Conservation (phyloP, 2,113 vertebrate genomes). For the Hystrix cristata region DNA sequence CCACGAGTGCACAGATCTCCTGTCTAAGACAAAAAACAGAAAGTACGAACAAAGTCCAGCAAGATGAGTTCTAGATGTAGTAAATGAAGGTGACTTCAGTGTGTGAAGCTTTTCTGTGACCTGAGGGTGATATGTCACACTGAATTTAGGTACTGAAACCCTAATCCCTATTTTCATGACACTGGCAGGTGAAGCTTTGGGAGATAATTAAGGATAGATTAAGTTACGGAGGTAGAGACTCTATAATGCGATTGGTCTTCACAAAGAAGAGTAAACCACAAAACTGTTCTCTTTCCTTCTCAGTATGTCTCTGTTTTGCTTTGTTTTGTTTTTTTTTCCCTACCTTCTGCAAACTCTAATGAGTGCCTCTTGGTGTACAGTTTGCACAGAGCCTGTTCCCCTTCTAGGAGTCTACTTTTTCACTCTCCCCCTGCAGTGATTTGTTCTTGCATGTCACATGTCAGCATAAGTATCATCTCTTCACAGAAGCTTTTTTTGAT, state of each 20-base stretch:
- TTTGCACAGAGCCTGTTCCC: not conserved
- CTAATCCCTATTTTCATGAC: not conserved
- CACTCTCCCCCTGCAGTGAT: not conserved
- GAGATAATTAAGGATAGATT: too few relatives aligned
- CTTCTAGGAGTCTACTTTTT: not conserved
- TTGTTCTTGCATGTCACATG: not conserved
- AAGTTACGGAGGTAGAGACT: not conserved
- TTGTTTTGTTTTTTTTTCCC: too few relatives aligned
- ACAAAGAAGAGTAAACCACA: not conserved
- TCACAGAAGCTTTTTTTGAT: not conserved
- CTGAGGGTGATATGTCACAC: not conserved
- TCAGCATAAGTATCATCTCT: not conserved
- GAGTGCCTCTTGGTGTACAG: too few relatives aligned
- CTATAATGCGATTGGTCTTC: not conserved
- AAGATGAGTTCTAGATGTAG: not conserved
- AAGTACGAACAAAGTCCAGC: not conserved
- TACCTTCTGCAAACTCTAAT: not conserved
- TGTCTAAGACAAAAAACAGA: not conserved
- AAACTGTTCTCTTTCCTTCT: rapidly evolving
- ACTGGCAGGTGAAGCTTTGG: not conserved
- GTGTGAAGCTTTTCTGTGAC: not conserved
- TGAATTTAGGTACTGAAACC: not conserved
- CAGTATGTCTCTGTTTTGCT: not conserved
- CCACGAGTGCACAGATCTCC: not conserved
- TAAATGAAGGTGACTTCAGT: not conserved